Percentiles rank a stretch among this genome's conserved stretches.
phyloP scores from a whole-genome alignment of 2,888 invertebrate genomes.

The Xanthorhoe designata region DNA sequence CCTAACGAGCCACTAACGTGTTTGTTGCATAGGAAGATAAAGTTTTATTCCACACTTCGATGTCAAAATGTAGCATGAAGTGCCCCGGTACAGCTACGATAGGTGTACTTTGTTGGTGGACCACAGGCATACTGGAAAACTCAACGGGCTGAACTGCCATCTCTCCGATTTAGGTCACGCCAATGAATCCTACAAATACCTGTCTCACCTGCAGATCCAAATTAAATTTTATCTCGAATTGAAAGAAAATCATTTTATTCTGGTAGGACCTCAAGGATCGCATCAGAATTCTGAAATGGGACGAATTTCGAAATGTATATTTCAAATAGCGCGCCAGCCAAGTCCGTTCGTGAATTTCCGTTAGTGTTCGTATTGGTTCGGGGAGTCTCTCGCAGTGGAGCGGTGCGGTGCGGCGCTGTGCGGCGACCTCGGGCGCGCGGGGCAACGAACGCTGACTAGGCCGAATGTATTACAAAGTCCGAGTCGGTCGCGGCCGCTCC shows the following conservation, averaged over 20 bases:
- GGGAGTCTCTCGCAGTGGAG: constrained; percentile 47
- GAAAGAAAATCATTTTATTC: too few relatives aligned
- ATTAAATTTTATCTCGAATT: constrained; percentile 20
- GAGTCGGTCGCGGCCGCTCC: constrained; percentile 78
- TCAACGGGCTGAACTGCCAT: constrained; percentile 1
- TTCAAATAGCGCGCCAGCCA: constrained; percentile 63
- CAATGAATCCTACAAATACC: constrained; percentile 7
- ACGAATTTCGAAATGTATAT: constrained; percentile 27
- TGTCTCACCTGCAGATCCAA: constrained; percentile 18
- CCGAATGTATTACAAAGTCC: constrained; percentile 85
- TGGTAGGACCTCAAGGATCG: too few relatives aligned
- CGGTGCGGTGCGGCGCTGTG: constrained; percentile 49
- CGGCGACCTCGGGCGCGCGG: constrained; percentile 77
- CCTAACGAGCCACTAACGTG: not conserved
- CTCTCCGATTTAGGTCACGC: constrained; percentile 18
- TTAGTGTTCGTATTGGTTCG: constrained; percentile 54
- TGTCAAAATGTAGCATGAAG: constrained; percentile 1
- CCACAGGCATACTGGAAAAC: too few relatives aligned
- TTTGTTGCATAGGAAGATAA: not conserved
- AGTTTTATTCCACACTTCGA: not conserved
- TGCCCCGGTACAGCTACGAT: too few relatives aligned
- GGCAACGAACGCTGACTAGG: constrained; percentile 85
- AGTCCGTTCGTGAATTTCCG: constrained; percentile 35
- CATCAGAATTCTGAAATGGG: constrained; percentile 37
- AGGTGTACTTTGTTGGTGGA: too few relatives aligned